These are phyloP conservation scores for Paragorgia papillata DNA, from an alignment of 92 coral and sea anemone genomes.

Conservation along the genomic window DNA sequence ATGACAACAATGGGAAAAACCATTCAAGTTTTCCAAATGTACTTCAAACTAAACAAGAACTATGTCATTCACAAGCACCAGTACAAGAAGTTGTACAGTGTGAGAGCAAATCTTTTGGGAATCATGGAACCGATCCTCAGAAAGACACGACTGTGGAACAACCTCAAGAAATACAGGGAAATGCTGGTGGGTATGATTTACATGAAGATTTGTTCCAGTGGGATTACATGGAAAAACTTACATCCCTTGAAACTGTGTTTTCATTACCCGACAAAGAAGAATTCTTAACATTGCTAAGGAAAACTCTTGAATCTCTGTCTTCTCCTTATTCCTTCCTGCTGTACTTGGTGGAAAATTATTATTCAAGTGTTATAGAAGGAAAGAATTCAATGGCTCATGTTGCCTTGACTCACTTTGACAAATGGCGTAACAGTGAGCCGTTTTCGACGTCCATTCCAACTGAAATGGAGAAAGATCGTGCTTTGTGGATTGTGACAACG, in stretches of 20 bases:
- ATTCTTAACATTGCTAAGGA: conserved; percentile 4
- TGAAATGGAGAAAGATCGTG: conserved; percentile 73
- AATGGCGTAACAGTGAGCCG: conserved; percentile 67
- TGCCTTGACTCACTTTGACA: conserved; percentile 75
- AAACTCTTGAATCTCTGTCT: conserved; percentile 2
- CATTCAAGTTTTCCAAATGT: neutral
- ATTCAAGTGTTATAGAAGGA: conserved; percentile 30
- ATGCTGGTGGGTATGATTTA: neutral
- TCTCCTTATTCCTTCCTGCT: conserved; percentile 28
- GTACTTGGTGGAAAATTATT: conserved; percentile 26
- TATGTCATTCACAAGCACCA: neutral
- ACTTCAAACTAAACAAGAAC: neutral
- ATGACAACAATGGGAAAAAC: neutral
- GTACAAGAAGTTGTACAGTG: neutral
- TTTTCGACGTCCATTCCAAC: conserved; percentile 50
- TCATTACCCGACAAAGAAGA: conserved; percentile 1
- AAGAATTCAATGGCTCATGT: conserved; percentile 89
- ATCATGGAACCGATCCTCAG: neutral
- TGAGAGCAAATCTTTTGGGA: neutral
- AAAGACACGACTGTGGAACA: neutral
- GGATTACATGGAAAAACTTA: conserved; percentile 36
- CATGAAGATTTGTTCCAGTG: conserved; percentile 6
- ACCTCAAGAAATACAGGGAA: neutral
- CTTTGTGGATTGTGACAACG: conserved; percentile 74
- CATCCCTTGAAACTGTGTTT: conserved; percentile 19